Conservation (phyloP, 2,113 vertebrate genomes). For the Siniperca chuatsi region DNA sequence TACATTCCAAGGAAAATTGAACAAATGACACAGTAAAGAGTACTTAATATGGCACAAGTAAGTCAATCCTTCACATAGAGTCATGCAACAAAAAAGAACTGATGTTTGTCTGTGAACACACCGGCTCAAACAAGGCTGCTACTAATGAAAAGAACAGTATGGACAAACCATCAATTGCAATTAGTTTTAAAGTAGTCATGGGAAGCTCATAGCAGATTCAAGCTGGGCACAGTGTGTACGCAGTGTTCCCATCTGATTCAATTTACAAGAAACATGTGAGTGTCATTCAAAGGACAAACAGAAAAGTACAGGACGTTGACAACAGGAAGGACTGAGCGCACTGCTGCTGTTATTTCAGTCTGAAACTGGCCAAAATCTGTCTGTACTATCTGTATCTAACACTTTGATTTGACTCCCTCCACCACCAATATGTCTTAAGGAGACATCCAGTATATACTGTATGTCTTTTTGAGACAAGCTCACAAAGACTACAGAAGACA, state of each 20-base stretch:
- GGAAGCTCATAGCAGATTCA: slow-evolving; percentile 15
- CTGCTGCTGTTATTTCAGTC: slow-evolving; percentile 26
- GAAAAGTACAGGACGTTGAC: slow-evolving; percentile 35
- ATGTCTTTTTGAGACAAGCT: background rate
- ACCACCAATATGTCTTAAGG: too few relatives aligned
- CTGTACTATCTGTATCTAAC: background rate
- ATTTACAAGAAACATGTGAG: slow-evolving; percentile 61
- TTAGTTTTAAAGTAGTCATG: slow-evolving; percentile 31
- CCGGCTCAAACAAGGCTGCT: background rate
- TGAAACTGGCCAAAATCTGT: slow-evolving; percentile 4
- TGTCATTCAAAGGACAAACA: slow-evolving; percentile 48
- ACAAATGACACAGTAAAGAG: slow-evolving; percentile 7
- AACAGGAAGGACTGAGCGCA: slow-evolving; percentile 24
- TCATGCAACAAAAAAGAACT: background rate
- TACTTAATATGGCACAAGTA: background rate
- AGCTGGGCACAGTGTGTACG: slow-evolving; percentile 22
- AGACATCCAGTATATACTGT: background rate
- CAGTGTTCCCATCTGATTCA: slow-evolving; percentile 58
- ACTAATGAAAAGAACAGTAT: slow-evolving; percentile 16
- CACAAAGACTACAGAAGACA: background rate
- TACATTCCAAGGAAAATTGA: background rate
- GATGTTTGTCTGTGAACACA: background rate
- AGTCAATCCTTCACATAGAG: background rate
- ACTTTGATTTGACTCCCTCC: slow-evolving; percentile 2
- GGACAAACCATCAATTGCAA: slow-evolving; percentile 14